Evolutionary conservation across 2,888 invertebrate species (phyloP), one percentile per base, ranked within the genome.

Genomic region (Rhabditophanes sp.): DNA sequence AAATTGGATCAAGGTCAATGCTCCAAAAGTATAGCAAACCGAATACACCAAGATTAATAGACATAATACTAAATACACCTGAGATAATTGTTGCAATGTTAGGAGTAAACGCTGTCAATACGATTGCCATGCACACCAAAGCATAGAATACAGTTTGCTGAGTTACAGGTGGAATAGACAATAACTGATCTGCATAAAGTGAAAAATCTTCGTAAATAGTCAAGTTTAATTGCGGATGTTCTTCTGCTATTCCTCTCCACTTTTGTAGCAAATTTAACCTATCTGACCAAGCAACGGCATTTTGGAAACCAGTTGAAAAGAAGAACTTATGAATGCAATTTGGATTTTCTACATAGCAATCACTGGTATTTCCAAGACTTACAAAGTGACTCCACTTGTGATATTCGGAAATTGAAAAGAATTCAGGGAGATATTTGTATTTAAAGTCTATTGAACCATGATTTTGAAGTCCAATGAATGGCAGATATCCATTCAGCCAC

Each of bases 191-290:
- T 5, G 58, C 52, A 34, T 59, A 62, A 54, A 58, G 56, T 38
- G 44, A 44, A 44, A 61, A 60, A 35, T 64, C 63, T 33, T 63
- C 63, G 33, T 62, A 63, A 9, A 64, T 46, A n/a, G 61, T 64
- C 6, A 58, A 46, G 37, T 63, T 62, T 30, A 62, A 38, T 25
- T 58, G 50, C 7, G 40, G 35, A 33, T 63, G 60, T 16, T 56
- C 51, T 4, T 37, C 30, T 4, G 58, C 52, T 17, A 64, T 54
- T 8, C 41, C 25, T 19, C 63, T 41, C 63, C 63, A 63, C 12
- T 44, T 41, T 27, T 48, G 42, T 32, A 51, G 36, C 33, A 54
- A 21, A 11, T 32, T 37, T 22, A 53, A 22, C 5, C 53, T 37
- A 17, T 50, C 48, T 14, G 44, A 42, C 59, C 61, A 61, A 3